These are phyloP conservation scores for Sebastes alutus DNA, from an alignment of 2,797 vertebrate genomes.

Conservation along the genomic window DNA sequence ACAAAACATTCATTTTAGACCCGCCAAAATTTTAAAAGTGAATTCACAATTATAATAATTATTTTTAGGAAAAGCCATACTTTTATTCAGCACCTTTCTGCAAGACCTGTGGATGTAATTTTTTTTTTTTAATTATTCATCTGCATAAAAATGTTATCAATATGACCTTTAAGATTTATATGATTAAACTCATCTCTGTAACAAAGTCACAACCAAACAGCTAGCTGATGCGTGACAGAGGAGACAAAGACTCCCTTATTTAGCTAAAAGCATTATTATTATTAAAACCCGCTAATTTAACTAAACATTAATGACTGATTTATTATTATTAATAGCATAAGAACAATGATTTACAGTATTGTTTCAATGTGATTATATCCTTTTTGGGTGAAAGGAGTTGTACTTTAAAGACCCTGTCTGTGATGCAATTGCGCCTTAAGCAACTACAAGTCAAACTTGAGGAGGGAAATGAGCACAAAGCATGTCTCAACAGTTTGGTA, in stretches of 20 bases:
- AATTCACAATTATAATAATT: too few species aligned
- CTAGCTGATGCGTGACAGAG: neutral
- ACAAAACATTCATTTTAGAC: too few species aligned
- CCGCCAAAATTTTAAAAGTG: too few species aligned
- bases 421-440: slow-evolving; percentile 45
- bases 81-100: too few species aligned
- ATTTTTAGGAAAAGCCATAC: too few species aligned
- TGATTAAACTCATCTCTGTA: slow-evolving; percentile 1
- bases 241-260: slow-evolving; percentile 14
- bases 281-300: slow-evolving; percentile 12
- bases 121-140: too few species aligned
- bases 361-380: slow-evolving; percentile 4
- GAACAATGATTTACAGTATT: slow-evolving; percentile 44
- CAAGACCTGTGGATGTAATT: too few species aligned
- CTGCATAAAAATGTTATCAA: too few species aligned
- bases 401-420: neutral
- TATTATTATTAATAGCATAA: neutral
- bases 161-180: neutral
- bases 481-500: slow-evolving; percentile 13
- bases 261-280: neutral
- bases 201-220: slow-evolving; percentile 13
- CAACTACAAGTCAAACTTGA: slow-evolving; percentile 37
- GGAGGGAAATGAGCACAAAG: slow-evolving; percentile 15
- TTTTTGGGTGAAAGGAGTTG: neutral
- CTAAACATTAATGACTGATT: neutral